Base-by-base conservation (phyloP, 1,140 invertebrate genomes). In the Zaprionus capensis region DNA sequence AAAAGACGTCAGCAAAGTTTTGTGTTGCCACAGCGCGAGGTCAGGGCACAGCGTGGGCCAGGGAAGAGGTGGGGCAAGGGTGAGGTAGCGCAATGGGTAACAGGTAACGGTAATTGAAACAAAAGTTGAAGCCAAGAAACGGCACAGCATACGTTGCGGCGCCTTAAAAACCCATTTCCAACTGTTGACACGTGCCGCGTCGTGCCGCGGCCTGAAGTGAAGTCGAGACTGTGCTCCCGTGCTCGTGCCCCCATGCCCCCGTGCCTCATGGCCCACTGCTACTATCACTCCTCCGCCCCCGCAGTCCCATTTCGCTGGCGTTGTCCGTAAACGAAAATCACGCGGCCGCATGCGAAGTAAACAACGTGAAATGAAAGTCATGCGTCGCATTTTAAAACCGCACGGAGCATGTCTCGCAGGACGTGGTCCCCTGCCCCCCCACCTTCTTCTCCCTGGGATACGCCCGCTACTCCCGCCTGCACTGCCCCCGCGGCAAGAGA, bases 291-390 rank as follows among this genome's bases (percentile, higher is more conserved):
- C 4, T 15, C 28, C 4, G 20, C 12, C 1, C 15, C 46, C 38
- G 9, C 17, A 24, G 11, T 2, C 17, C 44, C 61, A 41, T 20
- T 62, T 55, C 53, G 59, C 71, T 44, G 41, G 58, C 65, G 65
- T 63, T 75, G 78, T 66, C 69, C 51, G 66, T 69, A 79, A 81
- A 76, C 77, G 82, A 83, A 87, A 87, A 87, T 87, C 83, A 87
- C 84, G 83, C 83, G 81, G 80, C 74, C 82, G 81, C 82, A 84
- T 84, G 82, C 82, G 77, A 87, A 87, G 83, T 87, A 87, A 87
- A 87, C 84, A 87, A 87, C 83, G 84, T 83, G 80, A 87, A 87
- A 87, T 87, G 83, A 87, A 87, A 87, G 84, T 87, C 83, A 87
- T 87, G 83, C 83, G 77, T 88, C 84, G 83, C 83, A 87, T 87